Percentiles rank a stretch among this genome's conserved stretches.
These are phyloP conservation scores for Xylota sylvarum DNA, from an alignment of 2,888 invertebrate species.

Conservation along the genomic window DNA sequence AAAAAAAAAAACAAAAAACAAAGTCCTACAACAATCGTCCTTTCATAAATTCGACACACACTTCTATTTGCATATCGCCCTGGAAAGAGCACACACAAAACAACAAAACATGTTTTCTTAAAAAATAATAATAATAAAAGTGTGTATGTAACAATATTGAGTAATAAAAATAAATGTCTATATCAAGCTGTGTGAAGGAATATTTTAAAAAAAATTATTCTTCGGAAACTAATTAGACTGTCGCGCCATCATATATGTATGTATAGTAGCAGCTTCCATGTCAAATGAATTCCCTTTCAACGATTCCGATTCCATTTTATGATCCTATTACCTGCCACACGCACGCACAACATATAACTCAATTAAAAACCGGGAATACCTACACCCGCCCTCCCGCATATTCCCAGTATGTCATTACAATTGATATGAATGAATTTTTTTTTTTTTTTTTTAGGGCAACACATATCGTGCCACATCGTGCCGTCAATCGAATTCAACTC, in stretches of 20 bases:
- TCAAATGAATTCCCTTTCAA: constrained; percentile 15
- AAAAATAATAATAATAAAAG: constrained; percentile 1
- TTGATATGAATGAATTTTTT: constrained; percentile 63
- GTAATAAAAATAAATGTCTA: constrained; percentile 31
- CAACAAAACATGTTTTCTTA: constrained; percentile 33
- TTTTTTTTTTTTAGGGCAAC: constrained; percentile 45
- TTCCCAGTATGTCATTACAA: constrained; percentile 40
- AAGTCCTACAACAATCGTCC: constrained; percentile 2
- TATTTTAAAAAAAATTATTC: constrained; percentile 26
- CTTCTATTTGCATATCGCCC: constrained; percentile 42
- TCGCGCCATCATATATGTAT: constrained; percentile 8
- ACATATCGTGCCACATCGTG: constrained; percentile 29
- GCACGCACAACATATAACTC: constrained; percentile 38
- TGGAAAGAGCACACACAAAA: neutral
- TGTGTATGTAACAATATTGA: constrained; percentile 4
- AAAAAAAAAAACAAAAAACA: neutral
- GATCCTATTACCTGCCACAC: constrained; percentile 44
- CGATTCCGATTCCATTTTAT: constrained; percentile 5
- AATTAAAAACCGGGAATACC: constrained; percentile 49
- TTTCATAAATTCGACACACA: constrained; percentile 36
- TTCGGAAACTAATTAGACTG: constrained; percentile 64
- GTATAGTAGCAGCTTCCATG: constrained; percentile 18
- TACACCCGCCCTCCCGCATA: neutral
- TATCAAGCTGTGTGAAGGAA: constrained; percentile 43
- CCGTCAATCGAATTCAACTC: constrained; percentile 57